These are phyloP conservation scores for Spisula solida DNA, from an alignment of 2,888 invertebrate species.

Conservation along the genomic window DNA sequence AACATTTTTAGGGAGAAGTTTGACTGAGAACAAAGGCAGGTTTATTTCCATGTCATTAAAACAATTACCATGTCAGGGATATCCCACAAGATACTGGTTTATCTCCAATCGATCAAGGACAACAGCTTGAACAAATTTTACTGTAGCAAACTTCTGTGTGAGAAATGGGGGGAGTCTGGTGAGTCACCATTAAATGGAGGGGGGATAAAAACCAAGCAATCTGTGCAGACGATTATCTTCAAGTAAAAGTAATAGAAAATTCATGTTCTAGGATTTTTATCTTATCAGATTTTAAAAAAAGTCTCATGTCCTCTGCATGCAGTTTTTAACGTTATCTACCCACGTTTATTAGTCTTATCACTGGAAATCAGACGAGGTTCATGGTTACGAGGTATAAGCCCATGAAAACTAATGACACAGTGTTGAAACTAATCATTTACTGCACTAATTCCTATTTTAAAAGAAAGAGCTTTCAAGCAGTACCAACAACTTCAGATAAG, in stretches of 20 bases:
- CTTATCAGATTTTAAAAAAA: conserved; percentile 28
- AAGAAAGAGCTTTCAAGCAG: conserved; percentile 48
- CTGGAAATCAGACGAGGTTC: conserved; percentile 22
- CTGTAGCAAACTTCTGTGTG: conserved; percentile 25
- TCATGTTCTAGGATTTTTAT: conserved; percentile 33
- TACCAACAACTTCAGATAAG: conserved; percentile 30
- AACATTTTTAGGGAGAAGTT: conserved; percentile 6
- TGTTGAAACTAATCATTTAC: conserved; percentile 30
- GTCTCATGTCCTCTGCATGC: conserved; percentile 23
- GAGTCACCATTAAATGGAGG: conserved; percentile 29
- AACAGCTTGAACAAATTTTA: conserved; percentile 40
- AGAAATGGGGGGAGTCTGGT: background rate
- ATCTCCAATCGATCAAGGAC: conserved; percentile 41
- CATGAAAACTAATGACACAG: conserved; percentile 41
- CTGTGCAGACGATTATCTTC: background rate
- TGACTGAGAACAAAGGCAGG: conserved; percentile 2
- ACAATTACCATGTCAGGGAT: conserved; percentile 38
- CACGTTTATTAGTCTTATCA: conserved; percentile 27
- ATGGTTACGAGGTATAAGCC: conserved; percentile 28
- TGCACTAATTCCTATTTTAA: conserved; percentile 37
- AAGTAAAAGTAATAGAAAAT: conserved; percentile 35
- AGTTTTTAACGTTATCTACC: conserved; percentile 29
- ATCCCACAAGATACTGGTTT: conserved; percentile 24
- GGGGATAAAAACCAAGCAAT: background rate
- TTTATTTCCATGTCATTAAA: conserved; percentile 34